Conservation (phyloP, 2,113 vertebrate genomes). For the Sarotherodon lohbergeri region DNA sequence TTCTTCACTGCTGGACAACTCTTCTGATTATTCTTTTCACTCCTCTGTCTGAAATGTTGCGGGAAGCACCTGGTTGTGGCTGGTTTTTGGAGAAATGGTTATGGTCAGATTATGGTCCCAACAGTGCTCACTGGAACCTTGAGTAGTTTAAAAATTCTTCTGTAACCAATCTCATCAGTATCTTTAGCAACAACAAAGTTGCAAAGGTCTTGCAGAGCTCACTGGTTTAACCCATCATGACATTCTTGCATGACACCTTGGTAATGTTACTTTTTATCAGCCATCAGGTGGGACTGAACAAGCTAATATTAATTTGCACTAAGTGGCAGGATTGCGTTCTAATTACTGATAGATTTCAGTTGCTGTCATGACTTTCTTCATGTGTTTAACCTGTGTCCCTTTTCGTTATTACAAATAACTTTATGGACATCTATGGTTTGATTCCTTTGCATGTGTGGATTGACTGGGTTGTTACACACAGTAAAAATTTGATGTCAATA, state of each 20-base stretch:
- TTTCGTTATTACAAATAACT: not conserved
- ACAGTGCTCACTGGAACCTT: not conserved
- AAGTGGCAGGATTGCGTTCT: not conserved
- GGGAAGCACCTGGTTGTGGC: not conserved
- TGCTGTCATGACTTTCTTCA: not conserved
- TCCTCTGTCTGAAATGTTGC: not conserved
- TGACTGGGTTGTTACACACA: not conserved
- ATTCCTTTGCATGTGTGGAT: not conserved
- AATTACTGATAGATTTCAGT: not conserved
- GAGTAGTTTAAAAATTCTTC: not conserved
- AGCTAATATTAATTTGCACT: not conserved
- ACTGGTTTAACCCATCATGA: not conserved
- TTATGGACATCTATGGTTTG: not conserved
- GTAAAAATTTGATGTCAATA: not conserved
- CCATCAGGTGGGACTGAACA: not conserved
- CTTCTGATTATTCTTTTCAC: not conserved
- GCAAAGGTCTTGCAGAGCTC: not conserved
- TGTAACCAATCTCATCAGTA: not conserved
- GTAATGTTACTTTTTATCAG: not conserved
- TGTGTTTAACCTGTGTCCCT: accelerated
- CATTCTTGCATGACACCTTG: not conserved
- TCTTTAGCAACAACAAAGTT: not conserved
- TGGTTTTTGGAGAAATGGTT: not conserved
- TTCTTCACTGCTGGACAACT: not conserved
- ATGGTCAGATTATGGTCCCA: not conserved